Conservation (phyloP, 1,140 invertebrate species). For the Cotesia glomerata region DNA sequence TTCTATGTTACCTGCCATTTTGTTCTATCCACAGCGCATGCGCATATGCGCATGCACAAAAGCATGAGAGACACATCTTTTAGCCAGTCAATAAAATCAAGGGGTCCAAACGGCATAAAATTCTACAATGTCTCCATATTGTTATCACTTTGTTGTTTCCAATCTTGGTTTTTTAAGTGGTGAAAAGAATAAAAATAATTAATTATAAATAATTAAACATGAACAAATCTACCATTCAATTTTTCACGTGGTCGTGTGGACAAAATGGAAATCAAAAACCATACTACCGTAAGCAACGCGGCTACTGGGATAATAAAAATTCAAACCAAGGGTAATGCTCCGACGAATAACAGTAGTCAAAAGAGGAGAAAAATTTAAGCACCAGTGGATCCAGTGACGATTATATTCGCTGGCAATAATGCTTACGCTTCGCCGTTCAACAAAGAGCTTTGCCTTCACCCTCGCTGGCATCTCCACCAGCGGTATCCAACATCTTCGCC, state of each 20-base stretch:
- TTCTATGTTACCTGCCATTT: no score
- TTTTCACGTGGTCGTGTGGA: conserved; percentile 33
- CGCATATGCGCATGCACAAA: no score
- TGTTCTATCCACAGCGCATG: no score
- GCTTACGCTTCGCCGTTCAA: conserved; percentile 30
- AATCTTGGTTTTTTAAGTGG: no score
- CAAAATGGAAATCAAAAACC: conserved; percentile 28
- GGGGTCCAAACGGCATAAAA: no score
- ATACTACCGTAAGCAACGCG: conserved; percentile 30
- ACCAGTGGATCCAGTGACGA: conserved; percentile 23
- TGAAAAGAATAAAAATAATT: not conserved
- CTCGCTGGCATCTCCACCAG: no score
- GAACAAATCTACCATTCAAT: conserved; percentile 49
- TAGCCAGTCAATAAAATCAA: no score
- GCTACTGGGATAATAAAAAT: conserved; percentile 33
- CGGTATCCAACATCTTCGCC: no score
- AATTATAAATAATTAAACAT: conserved; percentile 27
- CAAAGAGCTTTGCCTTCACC: conserved; percentile 10
- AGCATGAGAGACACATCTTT: no score
- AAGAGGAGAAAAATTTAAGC: not conserved
- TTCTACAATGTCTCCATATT: no score
- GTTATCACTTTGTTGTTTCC: no score
- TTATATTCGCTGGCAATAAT: conserved; percentile 44
- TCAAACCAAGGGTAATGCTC: conserved; percentile 21
- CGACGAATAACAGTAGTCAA: conserved; percentile 15